Percentiles rank a stretch among this genome's conserved stretches.
These are phyloP conservation scores for Meloe dianella DNA, from an alignment of 2,888 invertebrate species.

Conservation along the genomic window DNA sequence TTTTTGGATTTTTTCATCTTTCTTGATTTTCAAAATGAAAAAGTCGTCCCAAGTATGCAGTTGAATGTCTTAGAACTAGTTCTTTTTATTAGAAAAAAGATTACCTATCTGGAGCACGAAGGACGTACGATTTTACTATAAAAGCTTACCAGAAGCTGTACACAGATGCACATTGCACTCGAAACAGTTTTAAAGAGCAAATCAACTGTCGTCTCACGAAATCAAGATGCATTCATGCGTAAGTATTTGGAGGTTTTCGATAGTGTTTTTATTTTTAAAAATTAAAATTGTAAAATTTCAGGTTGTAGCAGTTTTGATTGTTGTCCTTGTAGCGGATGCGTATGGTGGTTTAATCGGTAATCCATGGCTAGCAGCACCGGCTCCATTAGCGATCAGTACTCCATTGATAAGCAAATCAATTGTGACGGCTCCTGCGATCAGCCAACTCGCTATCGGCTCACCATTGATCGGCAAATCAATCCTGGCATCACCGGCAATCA, in stretches of 20 bases:
- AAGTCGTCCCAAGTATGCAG: constrained; percentile 19
- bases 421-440: constrained; percentile 14
- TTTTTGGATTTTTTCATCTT: not conserved
- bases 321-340: constrained; percentile 15
- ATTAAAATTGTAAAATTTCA: not conserved
- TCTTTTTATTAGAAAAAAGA: constrained; percentile 19
- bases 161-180: constrained; percentile 13
- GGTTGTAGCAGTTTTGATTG: constrained; percentile 14
- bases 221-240: not conserved
- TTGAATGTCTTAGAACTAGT: not conserved
- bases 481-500: constrained; percentile 12
- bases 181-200: not conserved
- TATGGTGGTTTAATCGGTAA: constrained; percentile 24
- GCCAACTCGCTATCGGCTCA: not conserved
- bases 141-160: constrained; percentile 24
- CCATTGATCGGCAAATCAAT: constrained; percentile 21
- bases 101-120: constrained; percentile 25
- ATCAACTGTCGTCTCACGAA: not conserved
- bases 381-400: constrained; percentile 15
- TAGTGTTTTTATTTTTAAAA: not conserved
- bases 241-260: not conserved
- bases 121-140: constrained; percentile 22
- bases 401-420: constrained; percentile 16
- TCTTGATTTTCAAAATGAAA: constrained; percentile 13
- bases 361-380: constrained; percentile 12